Evolutionary conservation across 2,113 vertebrate genomes (phyloP), one percentile per base, ranked within the genome.

Genomic region (Motacilla tschutschensis): DNA sequence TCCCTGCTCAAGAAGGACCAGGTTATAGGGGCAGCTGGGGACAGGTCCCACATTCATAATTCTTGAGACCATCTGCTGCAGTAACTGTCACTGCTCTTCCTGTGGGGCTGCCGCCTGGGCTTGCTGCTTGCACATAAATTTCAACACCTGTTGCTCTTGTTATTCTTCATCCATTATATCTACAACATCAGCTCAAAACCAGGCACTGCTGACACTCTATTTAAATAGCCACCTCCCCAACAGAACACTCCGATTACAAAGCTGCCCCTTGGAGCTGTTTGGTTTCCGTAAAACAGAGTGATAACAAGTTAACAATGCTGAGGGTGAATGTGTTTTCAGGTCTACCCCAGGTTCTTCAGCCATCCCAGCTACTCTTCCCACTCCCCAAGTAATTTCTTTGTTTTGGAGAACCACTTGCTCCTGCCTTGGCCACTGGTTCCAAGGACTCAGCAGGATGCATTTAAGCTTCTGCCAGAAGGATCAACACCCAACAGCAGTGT

Each of bases 211-310:
- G 44, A 12, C 58, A 38, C 55, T 75, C 66, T 31, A 48, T 65
- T 44, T n/a, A 11, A 62, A 11, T 63, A 82, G 51, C 35, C n/a
- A 47, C 71, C 41, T 87, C 79, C 47, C 55, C 0, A 0, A 31
- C 46, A 19, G 1, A 66, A 41, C 0, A 0, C 0, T 0, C 65
- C 0, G 0, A 38, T 17, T 73, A 74, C 4, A 0, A n/a, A 51
- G 26, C 71, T 5, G 5, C 53, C 57, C 54, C 58, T 75, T 19
- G 0, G 12, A 66, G 48, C 25, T 11, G 31, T 14, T 79, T 48
- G 60, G 40, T 86, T 76, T 48, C 71, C 73, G 70, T 73, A 46
- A 82, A 81, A 59, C 26, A 79, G 47, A 0, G 5, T 21, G 83
- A 48, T 40, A 79, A 79, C 0, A 0, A 89, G 71, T 47, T 40